Evolutionary conservation across 2,888 invertebrate genomes (phyloP).

Genomic region (Pristionchus mayeri): DNA sequence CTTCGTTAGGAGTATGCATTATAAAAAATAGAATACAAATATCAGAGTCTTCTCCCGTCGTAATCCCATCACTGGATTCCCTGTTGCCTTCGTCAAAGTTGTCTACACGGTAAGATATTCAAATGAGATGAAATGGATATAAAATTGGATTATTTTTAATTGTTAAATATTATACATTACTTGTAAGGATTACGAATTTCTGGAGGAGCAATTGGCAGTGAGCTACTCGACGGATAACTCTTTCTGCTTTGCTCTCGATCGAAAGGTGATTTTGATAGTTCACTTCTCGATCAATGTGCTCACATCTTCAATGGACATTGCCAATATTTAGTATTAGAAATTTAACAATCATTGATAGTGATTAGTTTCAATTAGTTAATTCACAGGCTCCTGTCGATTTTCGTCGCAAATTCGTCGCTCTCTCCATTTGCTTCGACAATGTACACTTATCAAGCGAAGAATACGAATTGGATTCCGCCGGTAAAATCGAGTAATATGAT

Average conservation of each 20-base stretch:
- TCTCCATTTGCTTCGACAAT: constrained; percentile 19
- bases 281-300: background rate
- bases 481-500: no score
- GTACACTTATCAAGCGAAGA: constrained; percentile 3
- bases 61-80: no score
- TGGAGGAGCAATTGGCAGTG: constrained; percentile 17
- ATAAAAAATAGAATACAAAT: no score
- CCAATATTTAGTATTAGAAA: background rate
- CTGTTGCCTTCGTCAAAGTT: no score
- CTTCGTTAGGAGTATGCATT: no score
- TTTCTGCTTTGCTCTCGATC: background rate
- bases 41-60: no score
- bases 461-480: constrained; percentile 29
- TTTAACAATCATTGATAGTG: no score
- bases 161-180: background rate
- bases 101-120: no score
- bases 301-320: background rate
- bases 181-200: constrained; percentile 43
- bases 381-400: constrained; percentile 4
- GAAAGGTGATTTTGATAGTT: background rate
- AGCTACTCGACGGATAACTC: constrained; percentile 9
- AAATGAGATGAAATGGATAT: no score
- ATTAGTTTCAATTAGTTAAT: background rate
- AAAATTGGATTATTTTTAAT: no score
- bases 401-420: constrained; percentile 18